phyloP scores from a whole-genome alignment of 2,888 invertebrate genomes.

The Mesorhabditis spiculigera region DNA sequence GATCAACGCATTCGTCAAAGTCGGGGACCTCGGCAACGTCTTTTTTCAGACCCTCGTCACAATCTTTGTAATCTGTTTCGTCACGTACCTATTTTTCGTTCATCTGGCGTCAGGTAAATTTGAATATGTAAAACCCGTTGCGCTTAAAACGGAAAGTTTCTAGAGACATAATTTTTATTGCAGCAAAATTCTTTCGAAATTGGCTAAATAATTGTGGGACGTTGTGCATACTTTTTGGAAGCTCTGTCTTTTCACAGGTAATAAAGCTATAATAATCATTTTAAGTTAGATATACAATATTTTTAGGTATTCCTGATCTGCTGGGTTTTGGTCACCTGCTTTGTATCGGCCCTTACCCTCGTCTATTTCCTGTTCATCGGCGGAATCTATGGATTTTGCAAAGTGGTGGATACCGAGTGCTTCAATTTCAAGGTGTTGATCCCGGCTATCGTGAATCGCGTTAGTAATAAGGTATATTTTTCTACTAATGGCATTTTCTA shows the following conservation, averaged over 20 bases:
- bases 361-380: conserved; percentile 28
- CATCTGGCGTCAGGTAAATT: conserved; percentile 9
- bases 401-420: conserved; percentile 23
- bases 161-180: background rate
- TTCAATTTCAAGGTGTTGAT: conserved; percentile 29
- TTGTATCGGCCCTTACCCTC: conserved; percentile 18
- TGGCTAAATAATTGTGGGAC: conserved; percentile 11
- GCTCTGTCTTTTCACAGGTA: conserved; percentile 15
- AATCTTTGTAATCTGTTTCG: conserved; percentile 10
- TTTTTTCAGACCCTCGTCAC: conserved; percentile 12
- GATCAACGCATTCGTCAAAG: conserved; percentile 19
- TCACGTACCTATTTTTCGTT: conserved; percentile 17
- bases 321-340: conserved; percentile 21
- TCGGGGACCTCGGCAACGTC: conserved; percentile 14
- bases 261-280: background rate
- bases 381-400: conserved; percentile 25
- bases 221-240: conserved; percentile 15
- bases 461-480: conserved; percentile 21
- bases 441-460: conserved; percentile 17
- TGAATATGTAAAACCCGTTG: background rate
- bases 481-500: background rate
- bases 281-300: background rate
- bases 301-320: conserved; percentile 14
- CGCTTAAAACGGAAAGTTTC: too few relatives aligned
- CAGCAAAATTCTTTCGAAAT: conserved; percentile 14